Percentiles rank a stretch among this genome's conserved stretches.
These are phyloP conservation scores for Osmerus mordax DNA, from an alignment of 2,113 vertebrate genomes.

Conservation along the genomic window DNA sequence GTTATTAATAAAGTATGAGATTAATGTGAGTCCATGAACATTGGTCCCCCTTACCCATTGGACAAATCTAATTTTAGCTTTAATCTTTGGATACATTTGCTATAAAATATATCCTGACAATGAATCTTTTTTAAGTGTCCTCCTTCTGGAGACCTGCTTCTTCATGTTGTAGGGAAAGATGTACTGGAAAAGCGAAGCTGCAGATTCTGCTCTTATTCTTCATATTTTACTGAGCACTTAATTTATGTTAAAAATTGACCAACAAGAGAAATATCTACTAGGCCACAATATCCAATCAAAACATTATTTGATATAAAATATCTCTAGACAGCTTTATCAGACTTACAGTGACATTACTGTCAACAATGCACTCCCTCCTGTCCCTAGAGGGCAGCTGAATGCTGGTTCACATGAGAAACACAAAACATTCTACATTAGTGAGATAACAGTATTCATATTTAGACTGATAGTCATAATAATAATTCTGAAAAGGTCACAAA, in stretches of 20 bases:
- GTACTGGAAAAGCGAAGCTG: neutral
- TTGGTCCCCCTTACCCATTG: constrained; percentile 16
- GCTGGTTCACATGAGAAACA: neutral
- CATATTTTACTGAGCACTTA: too few relatives aligned
- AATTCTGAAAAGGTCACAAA: too few relatives aligned
- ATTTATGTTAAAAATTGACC: too few relatives aligned
- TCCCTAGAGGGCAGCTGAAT: constrained; percentile 32
- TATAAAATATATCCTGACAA: constrained; percentile 26
- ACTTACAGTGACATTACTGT: neutral
- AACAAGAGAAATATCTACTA: too few relatives aligned
- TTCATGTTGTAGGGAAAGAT: constrained; percentile 1
- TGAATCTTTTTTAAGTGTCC: constrained; percentile 32
- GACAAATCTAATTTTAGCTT: constrained; percentile 31
- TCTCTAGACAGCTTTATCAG: too few relatives aligned
- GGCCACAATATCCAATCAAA: too few relatives aligned
- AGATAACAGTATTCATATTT: too few relatives aligned
- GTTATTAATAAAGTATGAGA: constrained; percentile 22
- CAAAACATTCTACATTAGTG: too few relatives aligned
- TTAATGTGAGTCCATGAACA: constrained; percentile 24
- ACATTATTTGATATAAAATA: too few relatives aligned
- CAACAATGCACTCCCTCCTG: constrained; percentile 10
- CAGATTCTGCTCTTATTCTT: too few relatives aligned
- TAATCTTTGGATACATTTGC: constrained; percentile 25
- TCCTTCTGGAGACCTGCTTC: constrained; percentile 7
- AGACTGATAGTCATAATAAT: too few relatives aligned